Base-by-base conservation (phyloP, 1,140 invertebrate genomes). In the Dinothrombium tinctorium region DNA sequence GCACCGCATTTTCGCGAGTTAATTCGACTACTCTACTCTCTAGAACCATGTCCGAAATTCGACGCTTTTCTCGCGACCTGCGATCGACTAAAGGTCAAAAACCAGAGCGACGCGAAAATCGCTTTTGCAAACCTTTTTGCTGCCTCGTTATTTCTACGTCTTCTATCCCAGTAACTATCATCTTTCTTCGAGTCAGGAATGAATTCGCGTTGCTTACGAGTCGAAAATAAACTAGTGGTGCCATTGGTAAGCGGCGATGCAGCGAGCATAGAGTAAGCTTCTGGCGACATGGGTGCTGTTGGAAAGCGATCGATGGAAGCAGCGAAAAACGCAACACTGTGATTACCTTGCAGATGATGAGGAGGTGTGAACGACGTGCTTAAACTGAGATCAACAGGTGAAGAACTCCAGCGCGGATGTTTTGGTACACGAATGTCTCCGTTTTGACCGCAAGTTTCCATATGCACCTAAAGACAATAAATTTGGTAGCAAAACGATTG, bases 131-230 rank as follows among this genome's bases (percentile, higher is more conserved):
- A 90, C 4, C 86, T 62, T 54, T 89, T 84, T 21, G 84, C 89
- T 0, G 89, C 81, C 57, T 94, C 87, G 59, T 96, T 96, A 60
- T 95, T 95, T 23, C 86, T 69, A 29, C 84, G 65, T 29, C 89
- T 66, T 22, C 87, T 67, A 58, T 94, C 86, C 89, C 89, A 96
- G 59, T 96, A 95, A 50, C 76, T 81, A 49, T 90, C 81, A 53
- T 96, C 87, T 57, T 95, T 96, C 53, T 87, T 89, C 56, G 74
- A 84, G 52, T 94, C 87, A 0, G 87, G 87, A 38, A 90, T 92
- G 58, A 94, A 94, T 54, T 92, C 86, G 2, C 87, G 67, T 54
- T 90, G 83, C 53, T 92, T 92, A 40, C 87, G 47, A 6, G 46
- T 37, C n/a, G 41, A 14, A 43, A 39, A 7, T 29, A 37, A n/a